Percentiles rank a stretch among this genome's conserved stretches.
Conservation (phyloP, 2,888 invertebrate genomes). For the Boloria selene region DNA sequence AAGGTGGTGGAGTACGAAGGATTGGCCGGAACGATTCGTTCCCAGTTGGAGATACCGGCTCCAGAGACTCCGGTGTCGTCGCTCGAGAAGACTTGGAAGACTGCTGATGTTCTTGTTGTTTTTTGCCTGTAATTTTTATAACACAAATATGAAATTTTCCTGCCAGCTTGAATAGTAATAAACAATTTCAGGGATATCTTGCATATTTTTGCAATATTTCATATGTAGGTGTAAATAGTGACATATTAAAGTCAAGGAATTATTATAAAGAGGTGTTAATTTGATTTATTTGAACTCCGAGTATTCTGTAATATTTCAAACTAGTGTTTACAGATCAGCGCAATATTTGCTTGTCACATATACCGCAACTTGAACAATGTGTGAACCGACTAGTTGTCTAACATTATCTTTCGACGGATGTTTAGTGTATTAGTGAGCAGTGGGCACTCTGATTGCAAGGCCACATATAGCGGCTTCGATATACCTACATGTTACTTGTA, state of each 20-base stretch:
- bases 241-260: slow-evolving; percentile 29
- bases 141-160: not conserved
- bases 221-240: not conserved
- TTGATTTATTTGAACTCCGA: slow-evolving; percentile 22
- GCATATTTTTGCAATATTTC: too few species aligned
- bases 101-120: slow-evolving; percentile 63
- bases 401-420: not conserved
- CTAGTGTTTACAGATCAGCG: slow-evolving; percentile 17
- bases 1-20: slow-evolving; percentile 62
- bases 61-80: slow-evolving; percentile 61
- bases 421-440: not conserved
- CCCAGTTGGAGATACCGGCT: slow-evolving; percentile 51
- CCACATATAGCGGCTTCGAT: too few species aligned
- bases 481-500: too few species aligned
- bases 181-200: too few species aligned
- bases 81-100: slow-evolving; percentile 68
- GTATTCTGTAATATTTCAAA: slow-evolving; percentile 24
- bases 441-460: too few species aligned
- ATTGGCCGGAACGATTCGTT: slow-evolving; percentile 62
- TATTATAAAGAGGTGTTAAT: slow-evolving; percentile 25
- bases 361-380: slow-evolving; percentile 4
- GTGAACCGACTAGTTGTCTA: slow-evolving; percentile 8
- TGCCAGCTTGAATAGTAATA: too few species aligned
- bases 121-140: slow-evolving; percentile 61
- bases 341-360: slow-evolving; percentile 21